Evolutionary conservation across 2,888 invertebrate species (phyloP).

Genomic region (Agonum fuliginosum): DNA sequence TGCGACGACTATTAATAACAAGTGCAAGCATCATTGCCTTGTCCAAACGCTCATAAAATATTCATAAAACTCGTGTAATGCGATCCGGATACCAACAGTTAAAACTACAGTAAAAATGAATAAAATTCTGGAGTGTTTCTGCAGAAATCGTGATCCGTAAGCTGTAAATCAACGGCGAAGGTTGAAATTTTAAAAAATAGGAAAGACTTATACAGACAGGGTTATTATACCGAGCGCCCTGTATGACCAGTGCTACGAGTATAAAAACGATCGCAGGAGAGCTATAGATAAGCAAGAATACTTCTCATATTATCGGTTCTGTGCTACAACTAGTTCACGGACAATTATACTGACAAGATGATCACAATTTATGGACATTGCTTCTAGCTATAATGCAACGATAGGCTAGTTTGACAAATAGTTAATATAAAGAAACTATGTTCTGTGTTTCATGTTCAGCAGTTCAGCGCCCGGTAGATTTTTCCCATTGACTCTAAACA

Average conservation of each 20-base stretch:
- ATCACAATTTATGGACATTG: constrained; percentile 58
- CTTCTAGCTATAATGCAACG: constrained; percentile 54
- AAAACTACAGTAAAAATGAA: constrained; percentile 10
- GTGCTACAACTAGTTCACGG: constrained; percentile 56
- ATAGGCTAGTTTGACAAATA: constrained; percentile 58
- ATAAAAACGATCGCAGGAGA: constrained; percentile 49
- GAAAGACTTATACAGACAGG: constrained; percentile 44
- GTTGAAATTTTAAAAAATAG: constrained; percentile 43
- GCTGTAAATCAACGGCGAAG: constrained; percentile 52
- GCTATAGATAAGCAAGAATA: constrained; percentile 55
- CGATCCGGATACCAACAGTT: constrained; percentile 51
- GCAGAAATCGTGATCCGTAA: constrained; percentile 36
- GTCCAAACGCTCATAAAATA: constrained; percentile 54
- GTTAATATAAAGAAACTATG: constrained; percentile 55
- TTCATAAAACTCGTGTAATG: constrained; percentile 55
- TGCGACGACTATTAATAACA: constrained; percentile 51
- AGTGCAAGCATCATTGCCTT: constrained; percentile 35
- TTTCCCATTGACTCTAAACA: not conserved
- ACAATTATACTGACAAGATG: constrained; percentile 60
- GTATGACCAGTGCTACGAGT: constrained; percentile 22
- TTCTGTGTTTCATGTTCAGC: not conserved
- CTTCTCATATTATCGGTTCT: constrained; percentile 55
- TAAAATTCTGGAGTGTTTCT: constrained; percentile 21
- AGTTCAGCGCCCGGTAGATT: constrained; percentile 28
- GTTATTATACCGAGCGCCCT: constrained; percentile 14